Base-by-base conservation (phyloP, 2,113 vertebrate species). In the Ibidorhyncha struthersii region DNA sequence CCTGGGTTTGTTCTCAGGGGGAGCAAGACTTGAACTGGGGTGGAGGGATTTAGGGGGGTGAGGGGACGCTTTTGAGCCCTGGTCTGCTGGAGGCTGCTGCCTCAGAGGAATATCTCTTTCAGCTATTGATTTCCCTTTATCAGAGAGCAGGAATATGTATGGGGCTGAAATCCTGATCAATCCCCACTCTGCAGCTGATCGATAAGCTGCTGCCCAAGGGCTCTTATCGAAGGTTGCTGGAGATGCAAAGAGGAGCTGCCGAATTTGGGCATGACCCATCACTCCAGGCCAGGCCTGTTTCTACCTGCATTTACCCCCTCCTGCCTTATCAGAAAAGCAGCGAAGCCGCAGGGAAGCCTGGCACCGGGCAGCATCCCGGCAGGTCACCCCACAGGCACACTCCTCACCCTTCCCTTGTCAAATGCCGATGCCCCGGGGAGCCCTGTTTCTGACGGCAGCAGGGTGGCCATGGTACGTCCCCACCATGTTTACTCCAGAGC, bases 101-200 rank as follows among this genome's bases (percentile, higher is more conserved):
- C 94, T 59, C 36, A 0, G 26, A 71, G 91, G 81, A 96, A 55
- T 62, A 71, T 50, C 81, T 65, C 72, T 76, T 84, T 27, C 89
- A 91, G 73, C 47, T 76, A 94, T 97, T 0, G 96, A 97, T 96
- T 50, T 76, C 65, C 93, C 69, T 91, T 93, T 96, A 96, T 94
- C 96, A 95, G 94, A 10, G 65, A 69, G 86, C 86, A 87, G 86
- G 94, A 95, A 96, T 95, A 96, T 94, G 91, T 18, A 96, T 94
- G 94, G 94, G 84, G 77, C 84, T 91, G 91, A 56, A 59, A 38
- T 43, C 61, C 96, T 91, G 94, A 97, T 97, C 96, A 95, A 97
- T 97, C 30, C 63, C 80, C 0, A 4, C 86, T 82, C 84, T 27
- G 77, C 73, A 19, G 69, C 83, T 1, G 8, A 95, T 96, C 26